Evolutionary conservation across 2,888 invertebrate genomes (phyloP), one percentile per base, ranked within the genome.

Genomic region (Torymus tubicola): DNA sequence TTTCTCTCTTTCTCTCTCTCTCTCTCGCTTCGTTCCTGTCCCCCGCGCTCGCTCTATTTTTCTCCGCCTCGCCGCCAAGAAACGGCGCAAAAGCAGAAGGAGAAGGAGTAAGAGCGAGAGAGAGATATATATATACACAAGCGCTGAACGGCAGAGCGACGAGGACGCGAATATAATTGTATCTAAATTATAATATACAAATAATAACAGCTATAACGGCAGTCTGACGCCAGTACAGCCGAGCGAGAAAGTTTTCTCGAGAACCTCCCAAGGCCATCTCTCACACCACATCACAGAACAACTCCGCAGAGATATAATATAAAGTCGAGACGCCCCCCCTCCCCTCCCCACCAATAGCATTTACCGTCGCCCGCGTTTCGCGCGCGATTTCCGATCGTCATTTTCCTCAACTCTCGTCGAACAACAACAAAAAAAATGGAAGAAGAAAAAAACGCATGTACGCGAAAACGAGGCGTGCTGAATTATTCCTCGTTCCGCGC

Each of bases 101-200:
- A 61, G 18, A 64, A 68, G 81, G 65, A 24, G 71, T 21, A 24
- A 64, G 50, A 14, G 31, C 58, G 55, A 16, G 42, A 13, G 60
- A 60, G 74, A 63, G 12, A 18, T 10, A 53, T 57, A 16, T n/a
- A 24, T 13, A 80, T 58, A 69, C 74, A 74, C n/a, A 11, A 4
- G 2, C 1, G 68, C 67, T 16, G 69, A 64, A 58, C 67, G 74
- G 55, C 61, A 13, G 73, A 63, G 73, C 18, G 85, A 89, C 86
- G 84, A 87, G 85, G 90, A 90, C 86, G 80, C 85, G 82, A 82
- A 90, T 89, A 90, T 90, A 90, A 90, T 90, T 90, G 89, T 90
- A 88, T 90, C 89, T 90, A 90, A 89, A 90, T 90, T 89, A 90
- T 90, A 90, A 90, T 90, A 90, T 90, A 90, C 89, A 90, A 90